Evolutionary conservation across 2,888 invertebrate genomes (phyloP).

Genomic region (Cartodere bifasciata): DNA sequence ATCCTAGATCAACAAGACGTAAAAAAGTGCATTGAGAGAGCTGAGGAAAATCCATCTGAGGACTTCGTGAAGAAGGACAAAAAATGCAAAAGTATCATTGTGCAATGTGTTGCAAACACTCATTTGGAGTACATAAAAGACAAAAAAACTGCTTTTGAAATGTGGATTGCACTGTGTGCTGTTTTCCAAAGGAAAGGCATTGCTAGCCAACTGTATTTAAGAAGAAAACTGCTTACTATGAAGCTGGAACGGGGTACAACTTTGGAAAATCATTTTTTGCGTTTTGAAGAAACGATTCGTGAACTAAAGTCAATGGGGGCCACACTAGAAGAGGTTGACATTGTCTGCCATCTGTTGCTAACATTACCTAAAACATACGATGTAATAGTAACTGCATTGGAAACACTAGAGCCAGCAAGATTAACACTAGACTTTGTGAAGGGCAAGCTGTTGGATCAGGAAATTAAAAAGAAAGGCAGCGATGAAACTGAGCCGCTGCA

Average conservation of each 20-base stretch:
- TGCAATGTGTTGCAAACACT: slow-evolving; percentile 18
- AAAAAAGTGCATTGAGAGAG: slow-evolving; percentile 12
- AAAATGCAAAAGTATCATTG: slow-evolving; percentile 17
- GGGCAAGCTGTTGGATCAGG: slow-evolving; percentile 15
- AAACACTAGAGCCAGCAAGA: slow-evolving; percentile 15
- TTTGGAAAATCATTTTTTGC: slow-evolving; percentile 16
- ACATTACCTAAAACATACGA: slow-evolving; percentile 17
- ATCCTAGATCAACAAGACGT: slow-evolving; percentile 14
- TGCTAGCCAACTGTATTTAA: slow-evolving; percentile 17
- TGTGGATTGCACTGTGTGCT: slow-evolving; percentile 19
- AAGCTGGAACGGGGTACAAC: slow-evolving; percentile 12
- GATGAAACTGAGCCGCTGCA: no score
- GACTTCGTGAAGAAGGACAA: slow-evolving; percentile 11
- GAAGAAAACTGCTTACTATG: slow-evolving; percentile 19
- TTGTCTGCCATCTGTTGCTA: slow-evolving; percentile 18
- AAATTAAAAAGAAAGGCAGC: slow-evolving; percentile 11
- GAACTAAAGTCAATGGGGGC: slow-evolving; percentile 19
- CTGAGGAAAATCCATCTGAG: slow-evolving; percentile 7
- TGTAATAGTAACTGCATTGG: slow-evolving; percentile 16
- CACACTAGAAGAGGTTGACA: slow-evolving; percentile 17
- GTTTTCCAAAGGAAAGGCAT: slow-evolving; percentile 19
- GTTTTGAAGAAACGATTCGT: slow-evolving; percentile 17
- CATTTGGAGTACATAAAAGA: slow-evolving; percentile 20
- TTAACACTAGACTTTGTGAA: slow-evolving; percentile 15
- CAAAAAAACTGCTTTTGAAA: slow-evolving; percentile 16